These are phyloP conservation scores for Phyllopteryx taeniolatus DNA, from an alignment of 2,113 vertebrate genomes.

Conservation along the genomic window DNA sequence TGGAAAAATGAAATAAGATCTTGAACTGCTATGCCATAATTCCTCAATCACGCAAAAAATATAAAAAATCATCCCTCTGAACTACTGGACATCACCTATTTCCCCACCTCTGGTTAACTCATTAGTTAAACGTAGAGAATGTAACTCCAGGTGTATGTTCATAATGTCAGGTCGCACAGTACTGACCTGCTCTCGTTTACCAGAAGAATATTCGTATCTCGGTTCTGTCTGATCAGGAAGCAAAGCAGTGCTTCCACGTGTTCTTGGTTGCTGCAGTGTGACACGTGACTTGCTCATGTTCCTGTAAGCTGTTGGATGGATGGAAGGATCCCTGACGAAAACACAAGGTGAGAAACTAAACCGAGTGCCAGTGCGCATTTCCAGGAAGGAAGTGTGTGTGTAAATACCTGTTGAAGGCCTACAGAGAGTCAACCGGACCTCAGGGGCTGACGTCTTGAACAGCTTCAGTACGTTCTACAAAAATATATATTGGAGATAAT, in stretches of 20 bases:
- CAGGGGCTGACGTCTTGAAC: slow-evolving; percentile 74
- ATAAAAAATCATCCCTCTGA: background rate
- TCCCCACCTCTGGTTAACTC: background rate
- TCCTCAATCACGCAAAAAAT: background rate
- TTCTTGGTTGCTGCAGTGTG: slow-evolving; percentile 1
- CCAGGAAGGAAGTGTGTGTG: background rate
- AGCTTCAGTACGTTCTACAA: slow-evolving; percentile 81
- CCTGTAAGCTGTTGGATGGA: slow-evolving; percentile 59
- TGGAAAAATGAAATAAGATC: slow-evolving; percentile 5
- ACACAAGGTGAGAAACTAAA: slow-evolving; percentile 1
- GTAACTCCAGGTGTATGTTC: background rate
- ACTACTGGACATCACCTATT: background rate
- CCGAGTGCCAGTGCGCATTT: background rate
- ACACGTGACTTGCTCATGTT: slow-evolving; percentile 41
- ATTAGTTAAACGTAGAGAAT: background rate
- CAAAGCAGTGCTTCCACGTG: background rate
- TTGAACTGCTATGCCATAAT: background rate
- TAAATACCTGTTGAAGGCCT: slow-evolving; percentile 71
- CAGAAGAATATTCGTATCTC: background rate
- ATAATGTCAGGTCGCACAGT: background rate
- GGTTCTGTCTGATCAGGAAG: background rate
- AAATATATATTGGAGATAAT: background rate
- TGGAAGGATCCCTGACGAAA: slow-evolving; percentile 57
- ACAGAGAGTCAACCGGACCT: slow-evolving; percentile 80
- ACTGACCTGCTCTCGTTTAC: slow-evolving; percentile 25